Evolutionary conservation across 2,797 vertebrate species (phyloP), one percentile per base, ranked within the genome.

Genomic region (Perodicticus potto): DNA sequence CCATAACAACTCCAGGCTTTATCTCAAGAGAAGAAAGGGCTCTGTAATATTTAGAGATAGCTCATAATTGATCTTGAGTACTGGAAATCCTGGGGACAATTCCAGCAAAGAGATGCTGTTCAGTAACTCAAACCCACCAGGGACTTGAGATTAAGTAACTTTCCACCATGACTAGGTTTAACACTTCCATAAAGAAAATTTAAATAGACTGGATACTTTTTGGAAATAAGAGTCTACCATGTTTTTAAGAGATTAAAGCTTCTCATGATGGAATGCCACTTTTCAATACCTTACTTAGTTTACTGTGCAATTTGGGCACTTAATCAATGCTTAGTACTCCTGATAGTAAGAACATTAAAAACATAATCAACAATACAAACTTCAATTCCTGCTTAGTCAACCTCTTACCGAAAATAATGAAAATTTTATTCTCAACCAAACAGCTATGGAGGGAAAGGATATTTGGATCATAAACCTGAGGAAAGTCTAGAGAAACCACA

Each of bases 391-490:
- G 59, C 61, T 76, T 85, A 89, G 20, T 13, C 53, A 80, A 32
- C 61, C 32, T 87, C 72, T 82, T 55, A 80, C 14, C 29, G 22
- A 22, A 93, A 92, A 94, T 83, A 96, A 96, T 53, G 34, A 89
- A 92, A 87, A 94, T 65, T 57, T 72, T 55, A 89, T 94, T 27
- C 89, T 87, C n/a, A 45, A 70, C 53, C 96, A 84, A 96, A 94
- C 32, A 93, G 37, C 73, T 91, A 29, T 63, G 57, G 53, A 96
- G 43, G 94, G 73, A 84, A 82, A 94, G 57, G 34, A 88, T 95
- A 49, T 84, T 85, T 93, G 95, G 81, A 57, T 96, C 93, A 95
- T 97, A 97, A 97, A 96, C 49, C 69, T 90, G 80, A 86, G 67
- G 29, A 69, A 92, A 83, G 27, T 78, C 5, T 57, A 37, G 19